phyloP scores from a whole-genome alignment of 2,113 vertebrate genomes.

The Corydoras sp. region DNA sequence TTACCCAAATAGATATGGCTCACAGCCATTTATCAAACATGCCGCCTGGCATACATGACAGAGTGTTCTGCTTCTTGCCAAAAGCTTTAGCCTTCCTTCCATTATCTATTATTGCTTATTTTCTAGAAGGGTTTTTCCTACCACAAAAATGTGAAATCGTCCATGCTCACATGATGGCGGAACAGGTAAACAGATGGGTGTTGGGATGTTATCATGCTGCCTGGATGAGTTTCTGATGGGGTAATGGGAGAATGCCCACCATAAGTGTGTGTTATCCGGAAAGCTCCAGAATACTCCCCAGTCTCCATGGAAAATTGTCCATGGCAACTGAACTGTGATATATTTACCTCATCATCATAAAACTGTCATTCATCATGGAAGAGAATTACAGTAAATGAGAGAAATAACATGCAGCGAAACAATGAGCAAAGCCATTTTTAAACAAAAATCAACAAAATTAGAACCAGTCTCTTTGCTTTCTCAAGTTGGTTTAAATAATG shows the following conservation, averaged over 20 bases:
- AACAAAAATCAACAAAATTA: no score
- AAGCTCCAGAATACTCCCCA: conserved; percentile 26
- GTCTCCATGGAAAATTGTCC: conserved; percentile 22
- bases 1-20: conserved; percentile 39
- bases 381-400: conserved; percentile 1
- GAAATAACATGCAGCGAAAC: neutral
- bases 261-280: conserved; percentile 10
- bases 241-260: conserved; percentile 13
- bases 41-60: conserved; percentile 7
- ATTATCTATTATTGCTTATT: neutral
- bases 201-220: conserved; percentile 34
- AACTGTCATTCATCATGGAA: conserved; percentile 18
- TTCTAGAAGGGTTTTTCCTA: neutral
- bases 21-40: conserved; percentile 33
- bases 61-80: conserved; percentile 5
- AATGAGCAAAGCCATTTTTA: neutral
- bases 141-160: conserved; percentile 8
- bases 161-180: neutral
- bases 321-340: conserved; percentile 35
- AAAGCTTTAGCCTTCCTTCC: neutral
- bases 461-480: no score
- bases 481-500: no score
- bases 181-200: conserved; percentile 30
- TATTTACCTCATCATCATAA: conserved; percentile 36
- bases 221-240: conserved; percentile 33